These are phyloP conservation scores for Aphelinus atriplicis DNA, from an alignment of 1,140 invertebrate genomes.

Conservation along the genomic window DNA sequence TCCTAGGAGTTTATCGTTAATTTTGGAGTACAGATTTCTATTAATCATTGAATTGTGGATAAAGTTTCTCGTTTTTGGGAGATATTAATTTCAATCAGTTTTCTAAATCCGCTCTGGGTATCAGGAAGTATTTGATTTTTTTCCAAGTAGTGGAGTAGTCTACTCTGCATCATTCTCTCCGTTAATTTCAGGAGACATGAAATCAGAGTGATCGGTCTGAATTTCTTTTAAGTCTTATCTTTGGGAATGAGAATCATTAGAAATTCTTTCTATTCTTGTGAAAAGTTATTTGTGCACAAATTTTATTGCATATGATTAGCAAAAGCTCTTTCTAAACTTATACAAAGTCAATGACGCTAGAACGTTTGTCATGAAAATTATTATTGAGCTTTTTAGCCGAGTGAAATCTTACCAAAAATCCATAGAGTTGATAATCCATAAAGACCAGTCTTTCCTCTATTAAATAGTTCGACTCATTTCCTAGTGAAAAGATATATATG, in stretches of 20 bases:
- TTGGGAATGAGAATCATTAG: conserved; percentile 32
- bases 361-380: too few relatives aligned
- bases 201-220: conserved; percentile 30
- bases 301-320: neutral
- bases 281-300: neutral
- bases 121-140: conserved; percentile 1
- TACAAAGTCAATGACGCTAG: too few relatives aligned
- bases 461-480: too few relatives aligned
- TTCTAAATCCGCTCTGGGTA: conserved; percentile 17
- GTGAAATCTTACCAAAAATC: too few relatives aligned
- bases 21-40: conserved; percentile 32
- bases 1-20: neutral
- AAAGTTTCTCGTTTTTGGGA: conserved; percentile 11
- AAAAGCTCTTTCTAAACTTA: neutral
- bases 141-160: conserved; percentile 16
- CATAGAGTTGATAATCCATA: too few relatives aligned
- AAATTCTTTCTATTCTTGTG: conserved; percentile 15
- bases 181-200: conserved; percentile 24
- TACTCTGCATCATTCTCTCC: conserved; percentile 26
- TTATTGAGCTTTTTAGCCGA: too few relatives aligned
- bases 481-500: too few relatives aligned
- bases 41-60: conserved; percentile 32
- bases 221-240: conserved; percentile 2
- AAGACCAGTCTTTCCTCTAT: too few relatives aligned
- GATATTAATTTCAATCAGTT: conserved; percentile 19